These are phyloP conservation scores for Eremobia ochroleuca DNA, from an alignment of 2,888 invertebrate species.

Conservation along the genomic window DNA sequence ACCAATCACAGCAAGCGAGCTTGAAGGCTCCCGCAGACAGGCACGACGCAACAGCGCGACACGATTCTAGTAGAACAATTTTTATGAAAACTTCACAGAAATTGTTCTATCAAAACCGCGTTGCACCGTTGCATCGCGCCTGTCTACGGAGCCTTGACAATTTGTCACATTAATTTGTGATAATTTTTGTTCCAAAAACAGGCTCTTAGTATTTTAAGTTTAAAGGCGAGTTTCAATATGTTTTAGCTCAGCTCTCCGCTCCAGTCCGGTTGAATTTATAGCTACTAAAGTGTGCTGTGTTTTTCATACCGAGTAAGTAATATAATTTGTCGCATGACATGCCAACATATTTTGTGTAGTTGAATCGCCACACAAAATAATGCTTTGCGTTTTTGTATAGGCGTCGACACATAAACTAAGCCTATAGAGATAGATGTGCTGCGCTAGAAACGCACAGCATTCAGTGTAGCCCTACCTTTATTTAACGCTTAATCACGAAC, in stretches of 20 bases:
- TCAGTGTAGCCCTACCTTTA: neutral
- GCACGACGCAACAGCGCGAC: no score
- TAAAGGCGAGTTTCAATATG: neutral
- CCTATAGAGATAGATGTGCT: neutral
- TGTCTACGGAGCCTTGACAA: neutral
- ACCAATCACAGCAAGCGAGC: no score
- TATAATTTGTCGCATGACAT: neutral
- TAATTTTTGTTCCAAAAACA: neutral
- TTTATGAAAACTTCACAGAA: no score
- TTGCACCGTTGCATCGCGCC: no score
- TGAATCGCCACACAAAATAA: neutral
- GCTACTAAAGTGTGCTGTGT: neutral
- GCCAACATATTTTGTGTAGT: neutral
- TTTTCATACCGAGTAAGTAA: neutral
- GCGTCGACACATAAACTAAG: neutral
- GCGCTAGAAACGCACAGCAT: neutral
- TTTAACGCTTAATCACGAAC: conserved; percentile 29
- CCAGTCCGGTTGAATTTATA: neutral
- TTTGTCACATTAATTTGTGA: neutral
- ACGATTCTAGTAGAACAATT: no score
- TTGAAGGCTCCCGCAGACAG: no score
- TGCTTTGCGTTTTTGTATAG: neutral
- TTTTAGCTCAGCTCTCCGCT: neutral
- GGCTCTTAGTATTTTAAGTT: neutral
- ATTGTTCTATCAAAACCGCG: no score